Conservation (phyloP, 2,888 invertebrate species). For the Zygogramma bicolorata region DNA sequence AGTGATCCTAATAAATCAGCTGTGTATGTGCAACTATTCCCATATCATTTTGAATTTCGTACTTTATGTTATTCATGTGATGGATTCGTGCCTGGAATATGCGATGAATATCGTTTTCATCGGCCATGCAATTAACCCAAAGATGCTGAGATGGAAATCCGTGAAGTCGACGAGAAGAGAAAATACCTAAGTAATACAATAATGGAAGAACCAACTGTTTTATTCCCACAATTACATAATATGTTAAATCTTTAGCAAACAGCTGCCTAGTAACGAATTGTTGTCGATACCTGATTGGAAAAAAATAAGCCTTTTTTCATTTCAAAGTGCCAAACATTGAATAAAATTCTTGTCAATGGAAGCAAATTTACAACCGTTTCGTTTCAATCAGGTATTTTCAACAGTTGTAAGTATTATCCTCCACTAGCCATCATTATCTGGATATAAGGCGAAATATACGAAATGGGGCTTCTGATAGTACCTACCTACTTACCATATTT, state of each 20-base stretch:
- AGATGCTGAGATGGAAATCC: not conserved
- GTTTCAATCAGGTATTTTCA: not conserved
- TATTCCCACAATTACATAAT: not conserved
- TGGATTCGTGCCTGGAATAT: slow-evolving; percentile 9
- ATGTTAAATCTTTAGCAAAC: not conserved
- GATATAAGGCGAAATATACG: not conserved
- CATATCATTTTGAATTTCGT: slow-evolving; percentile 11
- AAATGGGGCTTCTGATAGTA: not conserved
- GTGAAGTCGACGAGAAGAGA: slow-evolving; percentile 1
- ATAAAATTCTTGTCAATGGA: not conserved
- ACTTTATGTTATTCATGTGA: slow-evolving; percentile 9
- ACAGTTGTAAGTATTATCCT: not conserved
- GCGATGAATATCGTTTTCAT: not conserved
- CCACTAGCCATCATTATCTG: not conserved
- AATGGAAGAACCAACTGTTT: not conserved
- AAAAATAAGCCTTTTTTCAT: not conserved
- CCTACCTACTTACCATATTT: not conserved
- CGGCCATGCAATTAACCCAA: not conserved
- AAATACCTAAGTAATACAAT: slow-evolving; percentile 5
- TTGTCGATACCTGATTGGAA: not conserved
- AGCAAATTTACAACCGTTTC: not conserved
- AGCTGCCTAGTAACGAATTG: not conserved
- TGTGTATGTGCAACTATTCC: slow-evolving; percentile 56
- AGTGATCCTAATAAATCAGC: slow-evolving; percentile 64
- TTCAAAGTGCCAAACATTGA: not conserved